A percentile compares a stretch with the other conserved stretches of the same genome.
These are phyloP conservation scores for Spicauda simplicius DNA, from an alignment of 2,888 invertebrate genomes.

Conservation along the genomic window DNA sequence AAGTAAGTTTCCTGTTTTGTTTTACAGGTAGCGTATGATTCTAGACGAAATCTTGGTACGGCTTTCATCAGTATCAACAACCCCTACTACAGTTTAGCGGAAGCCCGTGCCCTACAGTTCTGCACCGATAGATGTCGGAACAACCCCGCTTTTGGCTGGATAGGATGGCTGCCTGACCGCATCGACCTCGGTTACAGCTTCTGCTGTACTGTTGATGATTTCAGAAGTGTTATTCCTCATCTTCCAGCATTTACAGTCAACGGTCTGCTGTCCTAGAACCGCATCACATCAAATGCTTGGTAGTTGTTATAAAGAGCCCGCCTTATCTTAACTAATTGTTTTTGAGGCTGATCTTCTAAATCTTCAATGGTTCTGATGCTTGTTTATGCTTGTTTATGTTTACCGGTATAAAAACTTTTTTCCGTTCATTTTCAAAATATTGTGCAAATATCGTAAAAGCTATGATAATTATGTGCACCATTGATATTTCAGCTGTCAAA, in stretches of 20 bases:
- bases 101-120: conserved; percentile 71
- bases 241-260: conserved; percentile 81
- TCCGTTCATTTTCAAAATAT: too few species aligned
- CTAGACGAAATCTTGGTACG: conserved; percentile 74
- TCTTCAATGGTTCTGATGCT: too few species aligned
- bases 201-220: conserved; percentile 85
- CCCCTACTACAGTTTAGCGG: conserved; percentile 77
- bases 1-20: neutral
- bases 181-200: conserved; percentile 85
- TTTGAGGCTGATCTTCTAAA: too few species aligned
- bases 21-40: conserved; percentile 82
- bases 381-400: too few species aligned
- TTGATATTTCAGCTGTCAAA: too few species aligned
- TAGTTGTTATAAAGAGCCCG: too few species aligned
- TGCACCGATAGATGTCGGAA: conserved; percentile 82
- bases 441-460: too few species aligned
- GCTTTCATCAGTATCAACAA: conserved; percentile 87
- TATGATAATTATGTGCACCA: too few species aligned
- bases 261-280: conserved; percentile 63
- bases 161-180: conserved; percentile 82
- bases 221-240: conserved; percentile 78
- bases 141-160: conserved; percentile 85
- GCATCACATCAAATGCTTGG: too few species aligned
- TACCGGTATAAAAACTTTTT: too few species aligned
- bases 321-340: too few species aligned